These are phyloP conservation scores for Drosophila prostipennis DNA, from an alignment of 2,888 invertebrate species.

Conservation along the genomic window DNA sequence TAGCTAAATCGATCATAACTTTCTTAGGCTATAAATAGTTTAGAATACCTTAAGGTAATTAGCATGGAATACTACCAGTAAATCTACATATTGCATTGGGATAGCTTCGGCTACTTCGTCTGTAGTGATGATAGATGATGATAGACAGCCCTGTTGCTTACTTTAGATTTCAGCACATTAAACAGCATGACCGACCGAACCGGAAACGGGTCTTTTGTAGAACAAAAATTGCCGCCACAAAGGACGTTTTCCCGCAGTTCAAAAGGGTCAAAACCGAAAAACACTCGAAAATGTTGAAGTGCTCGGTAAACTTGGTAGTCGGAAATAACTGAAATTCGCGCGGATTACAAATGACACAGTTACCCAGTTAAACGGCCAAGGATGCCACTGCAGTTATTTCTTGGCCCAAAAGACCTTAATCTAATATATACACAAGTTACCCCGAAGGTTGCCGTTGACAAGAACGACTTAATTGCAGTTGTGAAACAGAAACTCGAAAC, in stretches of 20 bases:
- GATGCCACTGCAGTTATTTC: slow-evolving; percentile 64
- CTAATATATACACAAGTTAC: slow-evolving; percentile 55
- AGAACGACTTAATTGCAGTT: slow-evolving; percentile 66
- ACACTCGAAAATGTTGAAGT: slow-evolving; percentile 36
- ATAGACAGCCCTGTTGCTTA: slow-evolving; percentile 32
- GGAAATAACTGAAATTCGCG: slow-evolving; percentile 28
- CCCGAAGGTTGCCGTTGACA: slow-evolving; percentile 67
- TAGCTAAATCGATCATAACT: slow-evolving; percentile 10
- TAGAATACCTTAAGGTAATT: background rate
- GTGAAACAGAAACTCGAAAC: slow-evolving; percentile 29
- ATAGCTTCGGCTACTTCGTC: background rate
- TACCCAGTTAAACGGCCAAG: slow-evolving; percentile 51
- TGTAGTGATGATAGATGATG: slow-evolving; percentile 6
- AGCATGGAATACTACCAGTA: background rate
- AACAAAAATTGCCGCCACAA: slow-evolving; percentile 25
- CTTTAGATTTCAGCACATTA: slow-evolving; percentile 41
- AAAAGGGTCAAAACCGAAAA: slow-evolving; percentile 19
- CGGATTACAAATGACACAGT: slow-evolving; percentile 24
- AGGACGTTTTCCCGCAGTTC: slow-evolving; percentile 53
- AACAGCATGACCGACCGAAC: slow-evolving; percentile 49
- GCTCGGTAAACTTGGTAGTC: slow-evolving; percentile 46
- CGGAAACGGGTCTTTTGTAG: slow-evolving; percentile 57
- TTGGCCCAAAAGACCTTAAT: slow-evolving; percentile 63
- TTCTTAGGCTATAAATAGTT: slow-evolving; percentile 16
- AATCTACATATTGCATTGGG: slow-evolving; percentile 9